These are phyloP conservation scores for Tiaroga cobitis DNA, from an alignment of 2,797 vertebrate species.

Conservation along the genomic window DNA sequence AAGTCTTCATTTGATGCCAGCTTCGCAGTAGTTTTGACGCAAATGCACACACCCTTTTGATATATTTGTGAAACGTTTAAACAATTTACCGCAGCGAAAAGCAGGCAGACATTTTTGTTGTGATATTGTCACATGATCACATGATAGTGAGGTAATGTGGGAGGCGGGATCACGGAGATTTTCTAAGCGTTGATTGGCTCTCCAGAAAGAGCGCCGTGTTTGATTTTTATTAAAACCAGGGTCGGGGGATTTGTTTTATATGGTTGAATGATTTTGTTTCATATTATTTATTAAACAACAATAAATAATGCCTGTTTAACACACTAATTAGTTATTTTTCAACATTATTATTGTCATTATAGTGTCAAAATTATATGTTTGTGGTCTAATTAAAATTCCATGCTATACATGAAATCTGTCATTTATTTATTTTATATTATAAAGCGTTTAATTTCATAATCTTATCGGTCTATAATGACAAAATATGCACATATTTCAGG, in stretches of 20 bases:
- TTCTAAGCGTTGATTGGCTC: slow-evolving; percentile 22
- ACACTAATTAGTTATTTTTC: background rate
- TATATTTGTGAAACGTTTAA: background rate
- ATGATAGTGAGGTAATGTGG: background rate
- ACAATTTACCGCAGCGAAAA: background rate
- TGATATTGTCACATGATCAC: slow-evolving; percentile 19
- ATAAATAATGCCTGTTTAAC: background rate
- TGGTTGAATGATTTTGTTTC: background rate
- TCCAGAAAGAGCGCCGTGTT: background rate
- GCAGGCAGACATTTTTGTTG: slow-evolving; percentile 48
- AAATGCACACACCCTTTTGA: background rate
- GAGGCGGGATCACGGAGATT: slow-evolving; percentile 10
- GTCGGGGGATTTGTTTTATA: too few relatives aligned
- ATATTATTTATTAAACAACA: background rate
- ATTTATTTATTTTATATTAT: background rate
- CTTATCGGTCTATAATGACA: background rate
- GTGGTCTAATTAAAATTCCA: background rate
- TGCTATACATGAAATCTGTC: background rate
- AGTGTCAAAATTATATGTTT: background rate
- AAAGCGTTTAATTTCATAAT: background rate
- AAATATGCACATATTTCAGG: background rate
- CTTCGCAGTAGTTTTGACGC: background rate
- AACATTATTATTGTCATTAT: background rate
- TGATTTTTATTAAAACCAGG: background rate
- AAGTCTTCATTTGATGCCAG: background rate